phyloP scores from a whole-genome alignment of 2,113 vertebrate genomes.

The Trogon melanurus region DNA sequence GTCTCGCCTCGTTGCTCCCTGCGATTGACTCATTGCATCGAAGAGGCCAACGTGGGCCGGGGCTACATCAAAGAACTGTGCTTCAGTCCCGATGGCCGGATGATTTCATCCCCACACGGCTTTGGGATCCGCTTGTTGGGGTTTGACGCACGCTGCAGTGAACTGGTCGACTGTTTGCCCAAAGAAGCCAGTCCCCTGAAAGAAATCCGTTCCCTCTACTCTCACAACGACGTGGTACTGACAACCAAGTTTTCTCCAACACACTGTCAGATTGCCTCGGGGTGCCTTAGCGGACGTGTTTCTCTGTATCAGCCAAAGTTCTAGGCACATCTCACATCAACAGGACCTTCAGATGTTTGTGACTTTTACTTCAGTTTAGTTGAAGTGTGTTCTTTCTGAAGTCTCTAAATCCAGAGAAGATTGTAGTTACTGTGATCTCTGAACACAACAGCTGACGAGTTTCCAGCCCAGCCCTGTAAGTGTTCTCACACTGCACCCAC shows the following conservation, averaged over 20 bases:
- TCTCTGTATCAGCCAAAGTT: conserved; percentile 99
- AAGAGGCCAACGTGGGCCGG: conserved; percentile 96
- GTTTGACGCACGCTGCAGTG: conserved; percentile 90
- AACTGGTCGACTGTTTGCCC: conserved; percentile 95
- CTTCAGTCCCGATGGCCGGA: conserved; percentile 96
- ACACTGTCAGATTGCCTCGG: conserved; percentile 98
- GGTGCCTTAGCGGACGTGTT: conserved; percentile 97
- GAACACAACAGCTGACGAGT: background rate
- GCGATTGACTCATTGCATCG: conserved; percentile 94
- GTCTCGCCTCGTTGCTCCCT: conserved; percentile 93
- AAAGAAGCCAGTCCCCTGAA: conserved; percentile 88
- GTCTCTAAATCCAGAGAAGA: conserved; percentile 32
- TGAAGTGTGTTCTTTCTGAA: conserved; percentile 63
- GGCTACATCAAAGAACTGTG: conserved; percentile 99
- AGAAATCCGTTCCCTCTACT: conserved; percentile 95
- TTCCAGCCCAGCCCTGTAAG: background rate
- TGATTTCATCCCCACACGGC: conserved; percentile 96
- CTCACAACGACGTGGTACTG: conserved; percentile 96
- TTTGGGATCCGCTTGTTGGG: conserved; percentile 96
- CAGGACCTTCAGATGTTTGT: conserved; percentile 26
- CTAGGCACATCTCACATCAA: conserved; percentile 75
- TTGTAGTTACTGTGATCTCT: conserved; percentile 7
- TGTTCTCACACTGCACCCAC: background rate
- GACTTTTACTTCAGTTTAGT: conserved; percentile 64
- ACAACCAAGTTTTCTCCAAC: conserved; percentile 99